phyloP scores from a whole-genome alignment of 1,140 invertebrate genomes.

The Drosophila pachea region DNA sequence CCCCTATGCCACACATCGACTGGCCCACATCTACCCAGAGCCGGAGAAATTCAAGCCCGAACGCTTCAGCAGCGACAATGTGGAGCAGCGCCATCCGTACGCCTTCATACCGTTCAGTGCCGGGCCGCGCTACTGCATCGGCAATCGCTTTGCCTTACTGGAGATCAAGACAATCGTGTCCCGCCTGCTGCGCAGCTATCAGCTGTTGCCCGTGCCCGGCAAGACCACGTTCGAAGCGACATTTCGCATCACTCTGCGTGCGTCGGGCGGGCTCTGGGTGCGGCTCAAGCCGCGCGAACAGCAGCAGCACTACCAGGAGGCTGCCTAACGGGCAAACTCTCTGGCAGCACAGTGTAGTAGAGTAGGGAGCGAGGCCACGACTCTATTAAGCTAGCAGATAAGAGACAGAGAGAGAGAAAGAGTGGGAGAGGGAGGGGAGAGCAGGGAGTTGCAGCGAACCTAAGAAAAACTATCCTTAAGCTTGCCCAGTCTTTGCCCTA shows the following conservation, averaged over 20 bases:
- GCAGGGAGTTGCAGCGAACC: neutral
- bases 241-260: constrained; percentile 81
- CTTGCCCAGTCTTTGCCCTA: neutral
- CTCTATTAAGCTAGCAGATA: neutral
- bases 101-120: constrained; percentile 86
- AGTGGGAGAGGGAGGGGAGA: neutral
- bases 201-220: constrained; percentile 79
- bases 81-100: constrained; percentile 81
- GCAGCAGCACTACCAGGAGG: constrained; percentile 27
- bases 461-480: neutral
- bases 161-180: constrained; percentile 86
- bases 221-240: constrained; percentile 79
- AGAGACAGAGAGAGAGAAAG: too few species aligned
- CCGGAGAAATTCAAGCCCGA: constrained; percentile 87
- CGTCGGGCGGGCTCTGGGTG: constrained; percentile 81
- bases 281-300: constrained; percentile 71
- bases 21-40: constrained; percentile 83
- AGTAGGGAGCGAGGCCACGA: constrained; percentile 6
- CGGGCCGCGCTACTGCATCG: constrained; percentile 80
- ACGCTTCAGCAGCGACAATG: constrained; percentile 82
- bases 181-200: constrained; percentile 82
- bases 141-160: constrained; percentile 85
- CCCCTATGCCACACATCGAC: constrained; percentile 83
- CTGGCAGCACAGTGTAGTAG: neutral
- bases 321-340: neutral